A percentile compares a stretch with the other conserved stretches of the same genome.
These are phyloP conservation scores for Actinia tenebrosa DNA, from an alignment of 64 coral and sea anemone species.

Conservation along the genomic window DNA sequence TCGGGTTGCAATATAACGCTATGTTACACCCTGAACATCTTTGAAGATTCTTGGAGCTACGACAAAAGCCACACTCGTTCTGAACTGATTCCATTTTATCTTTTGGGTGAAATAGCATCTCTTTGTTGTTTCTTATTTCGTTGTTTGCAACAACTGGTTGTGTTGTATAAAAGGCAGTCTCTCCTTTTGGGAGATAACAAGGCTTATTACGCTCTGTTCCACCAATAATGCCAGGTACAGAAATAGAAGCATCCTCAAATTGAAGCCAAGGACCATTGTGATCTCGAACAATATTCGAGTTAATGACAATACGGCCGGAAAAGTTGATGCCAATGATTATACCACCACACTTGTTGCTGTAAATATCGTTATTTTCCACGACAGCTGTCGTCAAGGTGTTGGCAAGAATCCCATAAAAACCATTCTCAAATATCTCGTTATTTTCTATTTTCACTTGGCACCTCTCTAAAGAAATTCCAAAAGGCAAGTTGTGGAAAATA, in stretches of 20 bases:
- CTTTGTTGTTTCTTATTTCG: conserved; percentile 27
- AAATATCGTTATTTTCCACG: conserved; percentile 37
- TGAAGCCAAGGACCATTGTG: conserved; percentile 35
- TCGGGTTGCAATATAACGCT: conserved; percentile 31
- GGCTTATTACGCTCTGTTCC: not conserved
- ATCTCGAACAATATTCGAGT: conserved; percentile 41
- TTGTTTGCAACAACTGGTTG: conserved; percentile 30
- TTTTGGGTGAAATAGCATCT: conserved; percentile 53
- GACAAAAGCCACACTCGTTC: conserved; percentile 51
- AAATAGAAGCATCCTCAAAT: not conserved
- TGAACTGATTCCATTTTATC: conserved; percentile 4
- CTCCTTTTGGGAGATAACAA: conserved; percentile 38
- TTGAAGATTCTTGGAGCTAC: not conserved
- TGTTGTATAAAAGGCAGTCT: conserved; percentile 25
- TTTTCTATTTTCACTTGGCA: not conserved
- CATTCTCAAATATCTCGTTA: conserved; percentile 61
- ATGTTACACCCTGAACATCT: conserved; percentile 28
- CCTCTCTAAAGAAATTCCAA: conserved; percentile 30
- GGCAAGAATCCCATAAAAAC: conserved; percentile 57
- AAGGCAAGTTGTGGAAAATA: conserved; percentile 50
- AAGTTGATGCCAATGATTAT: conserved; percentile 48
- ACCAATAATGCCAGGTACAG: not conserved
- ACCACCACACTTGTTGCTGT: conserved; percentile 65
- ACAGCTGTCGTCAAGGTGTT: conserved; percentile 23
- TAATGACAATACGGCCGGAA: conserved; percentile 45